phyloP scores from a whole-genome alignment of 35 echinoderm and acorn worm species.

The Chiridota heheva region DNA sequence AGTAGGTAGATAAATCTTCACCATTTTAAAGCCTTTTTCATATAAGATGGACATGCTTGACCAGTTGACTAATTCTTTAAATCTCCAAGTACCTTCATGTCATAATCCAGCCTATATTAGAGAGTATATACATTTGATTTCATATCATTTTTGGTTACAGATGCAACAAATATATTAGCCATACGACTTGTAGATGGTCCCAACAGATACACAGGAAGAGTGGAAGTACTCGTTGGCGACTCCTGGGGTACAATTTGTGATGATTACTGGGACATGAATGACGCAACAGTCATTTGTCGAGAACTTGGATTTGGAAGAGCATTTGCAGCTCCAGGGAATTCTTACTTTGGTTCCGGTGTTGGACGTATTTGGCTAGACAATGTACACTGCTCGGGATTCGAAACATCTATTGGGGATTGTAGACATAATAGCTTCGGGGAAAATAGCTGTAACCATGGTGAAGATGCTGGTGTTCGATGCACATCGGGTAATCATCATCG shows the following conservation, averaged over 20 bases:
- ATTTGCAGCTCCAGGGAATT: conserved; percentile 1
- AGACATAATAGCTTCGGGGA: conserved; percentile 6
- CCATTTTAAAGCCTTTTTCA: too few relatives aligned
- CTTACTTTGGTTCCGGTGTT: conserved; percentile 21
- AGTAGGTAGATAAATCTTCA: too few relatives aligned
- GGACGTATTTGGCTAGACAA: conserved; percentile 17
- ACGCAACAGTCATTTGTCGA: background rate
- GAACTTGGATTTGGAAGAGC: conserved; percentile 29
- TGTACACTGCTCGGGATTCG: background rate
- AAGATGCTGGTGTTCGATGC: too few relatives aligned
- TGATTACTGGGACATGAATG: conserved; percentile 22
- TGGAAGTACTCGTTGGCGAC: background rate
- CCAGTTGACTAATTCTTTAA: too few relatives aligned
- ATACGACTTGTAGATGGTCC: conserved; percentile 26
- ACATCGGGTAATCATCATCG: too few relatives aligned
- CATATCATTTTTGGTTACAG: too few relatives aligned
- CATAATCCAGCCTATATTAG: too few relatives aligned
- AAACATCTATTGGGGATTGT: conserved; percentile 1
- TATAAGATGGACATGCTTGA: too few relatives aligned
- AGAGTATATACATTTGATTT: too few relatives aligned
- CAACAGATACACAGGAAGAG: conserved; percentile 27
- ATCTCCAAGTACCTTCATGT: too few relatives aligned
- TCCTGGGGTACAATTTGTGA: conserved; percentile 35
- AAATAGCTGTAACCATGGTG: too few relatives aligned
- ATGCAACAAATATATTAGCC: too few relatives aligned